Base-by-base conservation (phyloP, 2,888 invertebrate species). In the Drosophila koepferae region DNA sequence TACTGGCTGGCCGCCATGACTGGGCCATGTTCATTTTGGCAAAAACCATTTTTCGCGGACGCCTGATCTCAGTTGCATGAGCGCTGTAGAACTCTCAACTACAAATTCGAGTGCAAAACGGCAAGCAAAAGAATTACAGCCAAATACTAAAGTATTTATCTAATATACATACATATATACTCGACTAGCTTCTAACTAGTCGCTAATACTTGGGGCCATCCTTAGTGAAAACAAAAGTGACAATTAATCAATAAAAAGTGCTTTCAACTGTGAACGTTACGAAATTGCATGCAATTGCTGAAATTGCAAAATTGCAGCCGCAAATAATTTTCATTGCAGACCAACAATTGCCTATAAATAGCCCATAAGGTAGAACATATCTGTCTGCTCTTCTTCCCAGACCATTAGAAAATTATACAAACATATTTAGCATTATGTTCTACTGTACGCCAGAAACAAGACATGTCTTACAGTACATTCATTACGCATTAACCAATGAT, bases 1-100 rank as follows among this genome's bases (percentile, higher is more conserved):
- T 61, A 40, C 61, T 72, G 56, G 65, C 59, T 58, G 53, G 43
- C 43, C 54, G 63, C 66, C 66, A 55, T 63, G 40, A 51, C 23
- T 40, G 56, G 61, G 63, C 73, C 55, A 71, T 71, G 41, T 72
- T 67, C 62, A 72, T 77, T 86, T 86, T 79, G 86, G 76, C 83
- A 36, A 79, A 90, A 88, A 85, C 73, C 74, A 90, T 88, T 85
- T 90, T 86, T 77, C 84, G 79, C 90, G 90, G 89, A 83, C 77
- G 80, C 84, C 87, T 90, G 89, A 86, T 75, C 74, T 90, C 90
- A 86, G 86, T 86, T 81, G 84, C 72, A 79, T 71, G 84, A 64
- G 74, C 75, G 63, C 79, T 66, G 90, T 83, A 89, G 72, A 90
- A 81, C 90, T 66, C 81, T 79, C 86, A 77, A 68, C 81, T 76